phyloP scores from a whole-genome alignment of 2,113 vertebrate genomes.

The Burhinus bistriatus region DNA sequence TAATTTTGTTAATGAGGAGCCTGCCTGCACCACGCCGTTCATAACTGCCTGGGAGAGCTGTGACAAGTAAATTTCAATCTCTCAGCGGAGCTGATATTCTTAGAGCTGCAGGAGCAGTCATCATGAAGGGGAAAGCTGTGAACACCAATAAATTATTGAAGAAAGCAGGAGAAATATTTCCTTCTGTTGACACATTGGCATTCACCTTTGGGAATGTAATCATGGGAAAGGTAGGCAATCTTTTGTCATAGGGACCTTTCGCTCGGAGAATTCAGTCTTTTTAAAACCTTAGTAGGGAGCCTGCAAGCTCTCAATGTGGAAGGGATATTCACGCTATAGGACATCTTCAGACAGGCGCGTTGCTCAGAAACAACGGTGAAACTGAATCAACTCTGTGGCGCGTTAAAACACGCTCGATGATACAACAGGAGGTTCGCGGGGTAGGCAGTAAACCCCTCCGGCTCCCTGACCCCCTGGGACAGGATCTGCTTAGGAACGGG shows the following conservation, averaged over 20 bases:
- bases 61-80: conserved; percentile 62
- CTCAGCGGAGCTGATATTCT: conserved; percentile 49
- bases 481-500: background rate
- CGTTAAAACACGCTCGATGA: background rate
- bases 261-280: background rate
- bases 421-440: background rate
- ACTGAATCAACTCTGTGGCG: background rate
- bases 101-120: conserved; percentile 55
- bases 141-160: conserved; percentile 67
- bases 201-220: conserved; percentile 68
- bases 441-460: background rate
- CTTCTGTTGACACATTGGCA: conserved; percentile 62
- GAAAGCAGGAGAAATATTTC: conserved; percentile 67
- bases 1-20: conserved; percentile 29
- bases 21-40: background rate
- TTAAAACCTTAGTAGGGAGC: background rate
- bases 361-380: background rate
- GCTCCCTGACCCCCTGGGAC: background rate
- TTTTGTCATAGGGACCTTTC: conserved; percentile 56
- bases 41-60: conserved; percentile 13
- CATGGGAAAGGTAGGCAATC: conserved; percentile 61
- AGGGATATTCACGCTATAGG: background rate
- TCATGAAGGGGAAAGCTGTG: conserved; percentile 61
- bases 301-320: background rate
- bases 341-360: background rate